These are phyloP conservation scores for Melanocharis versteri DNA, from an alignment of 2,113 vertebrate species.

Conservation along the genomic window DNA sequence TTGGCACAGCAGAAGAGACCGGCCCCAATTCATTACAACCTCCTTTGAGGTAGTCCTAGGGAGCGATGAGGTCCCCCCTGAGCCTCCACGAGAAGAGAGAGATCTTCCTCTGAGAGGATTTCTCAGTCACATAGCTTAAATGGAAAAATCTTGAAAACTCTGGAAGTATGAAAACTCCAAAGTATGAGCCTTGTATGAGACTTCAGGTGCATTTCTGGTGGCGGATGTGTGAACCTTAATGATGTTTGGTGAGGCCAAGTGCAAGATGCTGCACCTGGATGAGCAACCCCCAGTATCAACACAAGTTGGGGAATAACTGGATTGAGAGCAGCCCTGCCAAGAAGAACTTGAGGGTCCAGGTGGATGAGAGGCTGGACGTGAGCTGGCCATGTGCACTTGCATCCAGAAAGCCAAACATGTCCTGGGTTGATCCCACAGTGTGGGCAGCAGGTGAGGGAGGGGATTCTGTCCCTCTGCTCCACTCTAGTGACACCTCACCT, in stretches of 20 bases:
- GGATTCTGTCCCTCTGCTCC: background rate
- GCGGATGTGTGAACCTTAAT: background rate
- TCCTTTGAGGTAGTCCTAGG: background rate
- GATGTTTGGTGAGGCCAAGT: background rate
- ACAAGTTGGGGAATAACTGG: background rate
- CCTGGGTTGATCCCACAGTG: background rate
- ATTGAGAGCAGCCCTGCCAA: background rate
- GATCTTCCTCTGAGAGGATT: background rate
- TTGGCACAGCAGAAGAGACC: background rate
- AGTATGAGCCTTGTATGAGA: background rate
- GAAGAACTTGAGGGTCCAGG: background rate
- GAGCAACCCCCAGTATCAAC: fast-evolving
- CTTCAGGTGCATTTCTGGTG: no score
- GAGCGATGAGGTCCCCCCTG: fast-evolving
- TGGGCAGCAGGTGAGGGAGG: background rate
- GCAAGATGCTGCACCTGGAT: background rate
- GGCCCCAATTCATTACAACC: fast-evolving
- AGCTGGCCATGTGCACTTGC: background rate
- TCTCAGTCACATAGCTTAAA: background rate
- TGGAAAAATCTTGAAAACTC: background rate
- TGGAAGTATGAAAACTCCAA: fast-evolving
- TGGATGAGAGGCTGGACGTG: background rate
- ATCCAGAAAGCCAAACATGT: background rate
- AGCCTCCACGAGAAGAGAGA: background rate
- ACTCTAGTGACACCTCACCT: background rate